Evolutionary conservation across 2,888 invertebrate genomes (phyloP).

Genomic region (Macrosiphum euphorbiae): DNA sequence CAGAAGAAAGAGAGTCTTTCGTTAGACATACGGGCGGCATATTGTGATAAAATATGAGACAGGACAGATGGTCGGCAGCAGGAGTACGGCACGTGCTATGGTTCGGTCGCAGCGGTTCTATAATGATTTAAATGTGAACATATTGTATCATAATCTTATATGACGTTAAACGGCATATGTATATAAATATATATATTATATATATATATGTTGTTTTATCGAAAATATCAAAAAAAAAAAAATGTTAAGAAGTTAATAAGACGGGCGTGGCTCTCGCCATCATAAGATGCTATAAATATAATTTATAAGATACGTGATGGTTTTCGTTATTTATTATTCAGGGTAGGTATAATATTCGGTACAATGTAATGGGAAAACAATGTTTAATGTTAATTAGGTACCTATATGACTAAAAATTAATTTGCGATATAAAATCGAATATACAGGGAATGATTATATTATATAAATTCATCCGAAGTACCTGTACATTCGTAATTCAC

Average conservation of each 20-base stretch:
- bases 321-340: neutral
- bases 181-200: neutral
- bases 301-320: neutral
- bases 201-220: neutral
- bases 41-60: conserved; percentile 54
- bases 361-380: neutral
- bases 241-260: neutral
- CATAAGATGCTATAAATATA: neutral
- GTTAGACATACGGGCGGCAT: conserved; percentile 62
- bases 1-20: conserved; percentile 25
- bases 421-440: neutral
- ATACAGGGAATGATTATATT: neutral
- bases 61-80: conserved; percentile 58
- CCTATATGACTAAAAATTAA: neutral
- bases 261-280: neutral
- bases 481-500: neutral
- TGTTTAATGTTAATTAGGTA: neutral
- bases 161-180: conserved; percentile 47
- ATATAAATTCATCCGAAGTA: neutral
- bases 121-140: conserved; percentile 51
- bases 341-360: too few species aligned
- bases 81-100: conserved; percentile 57
- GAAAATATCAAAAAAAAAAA: neutral
- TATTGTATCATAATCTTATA: conserved; percentile 48
- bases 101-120: conserved; percentile 12